These are phyloP conservation scores for Galerucella nymphaeae DNA, from an alignment of 2,888 invertebrate genomes.

Conservation along the genomic window DNA sequence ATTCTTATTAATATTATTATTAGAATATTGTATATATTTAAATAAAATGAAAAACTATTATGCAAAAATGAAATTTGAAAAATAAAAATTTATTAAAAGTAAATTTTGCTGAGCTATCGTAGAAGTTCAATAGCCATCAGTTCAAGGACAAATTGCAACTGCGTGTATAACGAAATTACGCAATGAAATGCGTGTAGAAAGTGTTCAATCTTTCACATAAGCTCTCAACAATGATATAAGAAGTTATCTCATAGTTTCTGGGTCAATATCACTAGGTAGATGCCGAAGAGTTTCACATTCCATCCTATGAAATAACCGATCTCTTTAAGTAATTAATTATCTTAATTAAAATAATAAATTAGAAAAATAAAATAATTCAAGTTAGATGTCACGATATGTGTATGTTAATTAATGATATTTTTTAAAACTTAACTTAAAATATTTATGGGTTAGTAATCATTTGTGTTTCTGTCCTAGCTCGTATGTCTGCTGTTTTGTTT, in stretches of 20 bases:
- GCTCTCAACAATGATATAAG: conserved; percentile 55
- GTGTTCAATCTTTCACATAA: conserved; percentile 44
- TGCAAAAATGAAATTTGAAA: too few relatives aligned
- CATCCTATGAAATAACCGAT: conserved; percentile 19
- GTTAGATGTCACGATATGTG: too few relatives aligned
- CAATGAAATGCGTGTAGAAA: conserved; percentile 48
- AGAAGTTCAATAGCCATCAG: conserved; percentile 24
- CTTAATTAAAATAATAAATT: neutral
- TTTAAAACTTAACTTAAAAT: too few relatives aligned
- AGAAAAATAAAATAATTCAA: neutral
- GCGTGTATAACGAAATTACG: conserved; percentile 34
- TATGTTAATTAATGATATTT: too few relatives aligned
- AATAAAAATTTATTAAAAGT: neutral
- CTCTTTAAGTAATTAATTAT: conserved; percentile 1
- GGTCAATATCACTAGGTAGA: conserved; percentile 53
- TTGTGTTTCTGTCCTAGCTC: too few relatives aligned
- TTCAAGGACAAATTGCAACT: conserved; percentile 26
- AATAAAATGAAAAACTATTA: too few relatives aligned
- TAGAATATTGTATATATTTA: too few relatives aligned
- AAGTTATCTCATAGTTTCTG: conserved; percentile 54
- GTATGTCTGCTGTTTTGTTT: too few relatives aligned
- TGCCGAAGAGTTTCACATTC: conserved; percentile 27
- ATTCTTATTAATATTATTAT: too few relatives aligned
- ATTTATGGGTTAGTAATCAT: too few relatives aligned
- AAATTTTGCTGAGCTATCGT: neutral